Evolutionary conservation across 2,113 vertebrate species (phyloP).

Genomic region (Alosa alosa): DNA sequence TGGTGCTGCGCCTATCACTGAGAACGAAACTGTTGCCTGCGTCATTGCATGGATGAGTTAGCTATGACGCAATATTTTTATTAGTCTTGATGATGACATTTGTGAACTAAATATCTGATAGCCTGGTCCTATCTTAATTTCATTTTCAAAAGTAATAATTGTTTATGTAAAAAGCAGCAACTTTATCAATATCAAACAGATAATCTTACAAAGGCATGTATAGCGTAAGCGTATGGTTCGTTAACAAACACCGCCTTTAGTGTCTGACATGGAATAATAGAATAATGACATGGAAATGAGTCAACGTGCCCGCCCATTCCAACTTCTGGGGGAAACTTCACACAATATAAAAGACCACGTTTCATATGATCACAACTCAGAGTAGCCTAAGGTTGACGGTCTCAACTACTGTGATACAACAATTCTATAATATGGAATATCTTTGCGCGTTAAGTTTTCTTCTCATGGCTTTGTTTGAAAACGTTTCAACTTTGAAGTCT

Average conservation of each 20-base stretch:
- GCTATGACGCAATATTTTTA: too few relatives aligned
- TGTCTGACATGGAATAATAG: too few relatives aligned
- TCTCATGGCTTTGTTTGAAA: constrained; percentile 42
- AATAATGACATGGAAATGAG: constrained; percentile 44
- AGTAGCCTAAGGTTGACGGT: background rate
- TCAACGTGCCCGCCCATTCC: constrained; percentile 58
- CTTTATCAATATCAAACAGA: background rate
- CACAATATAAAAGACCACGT: constrained; percentile 53
- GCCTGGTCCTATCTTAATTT: background rate
- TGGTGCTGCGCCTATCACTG: too few relatives aligned
- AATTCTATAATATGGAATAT: constrained; percentile 58
- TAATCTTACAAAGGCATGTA: background rate
- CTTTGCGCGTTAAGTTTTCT: constrained; percentile 42
- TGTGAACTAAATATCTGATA: background rate
- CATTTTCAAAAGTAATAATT: background rate
- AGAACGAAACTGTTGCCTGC: too few relatives aligned
- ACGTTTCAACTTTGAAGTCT: constrained; percentile 34
- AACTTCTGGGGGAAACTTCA: constrained; percentile 25
- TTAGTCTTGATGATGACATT: background rate
- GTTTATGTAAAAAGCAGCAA: background rate
- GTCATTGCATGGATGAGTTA: too few relatives aligned
- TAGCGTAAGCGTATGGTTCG: background rate
- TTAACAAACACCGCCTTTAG: background rate
- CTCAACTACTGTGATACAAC: background rate
- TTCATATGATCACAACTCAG: constrained; percentile 11